Conservation (phyloP, 1,140 invertebrate genomes). For the Lamellibrachia luymesi region DNA sequence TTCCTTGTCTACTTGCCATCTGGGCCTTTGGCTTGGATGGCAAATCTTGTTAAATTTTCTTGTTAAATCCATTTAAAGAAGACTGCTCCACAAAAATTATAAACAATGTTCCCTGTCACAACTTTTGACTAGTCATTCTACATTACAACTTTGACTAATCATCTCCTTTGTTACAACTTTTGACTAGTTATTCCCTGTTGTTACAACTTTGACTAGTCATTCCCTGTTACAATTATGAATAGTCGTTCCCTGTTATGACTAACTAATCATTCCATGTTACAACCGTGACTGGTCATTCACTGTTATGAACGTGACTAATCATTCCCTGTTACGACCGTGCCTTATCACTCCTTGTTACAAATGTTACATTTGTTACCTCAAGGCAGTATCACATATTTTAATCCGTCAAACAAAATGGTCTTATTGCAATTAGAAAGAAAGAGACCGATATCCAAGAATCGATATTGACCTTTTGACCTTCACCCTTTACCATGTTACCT, state of each 20-base stretch:
- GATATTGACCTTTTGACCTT: constrained; percentile 8
- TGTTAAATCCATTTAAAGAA: not conserved
- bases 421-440: not conserved
- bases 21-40: too few species aligned
- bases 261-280: too few species aligned
- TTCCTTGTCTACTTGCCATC: too few species aligned
- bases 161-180: too few species aligned
- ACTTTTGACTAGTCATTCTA: not conserved
- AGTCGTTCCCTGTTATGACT: too few species aligned
- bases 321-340: not conserved
- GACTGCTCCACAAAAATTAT: not conserved
- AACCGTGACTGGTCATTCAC: too few species aligned
- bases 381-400: not conserved
- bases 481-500: constrained; percentile 8
- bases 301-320: not conserved
- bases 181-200: too few species aligned
- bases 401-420: not conserved
- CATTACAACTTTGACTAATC: not conserved
- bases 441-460: not conserved
- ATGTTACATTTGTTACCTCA: not conserved
- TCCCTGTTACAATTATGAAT: too few species aligned
- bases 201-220: too few species aligned
- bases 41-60: too few species aligned
- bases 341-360: not conserved
- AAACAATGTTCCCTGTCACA: not conserved